Base-by-base conservation (phyloP, 1,140 invertebrate genomes). In the Rhynchophorus ferrugineus region DNA sequence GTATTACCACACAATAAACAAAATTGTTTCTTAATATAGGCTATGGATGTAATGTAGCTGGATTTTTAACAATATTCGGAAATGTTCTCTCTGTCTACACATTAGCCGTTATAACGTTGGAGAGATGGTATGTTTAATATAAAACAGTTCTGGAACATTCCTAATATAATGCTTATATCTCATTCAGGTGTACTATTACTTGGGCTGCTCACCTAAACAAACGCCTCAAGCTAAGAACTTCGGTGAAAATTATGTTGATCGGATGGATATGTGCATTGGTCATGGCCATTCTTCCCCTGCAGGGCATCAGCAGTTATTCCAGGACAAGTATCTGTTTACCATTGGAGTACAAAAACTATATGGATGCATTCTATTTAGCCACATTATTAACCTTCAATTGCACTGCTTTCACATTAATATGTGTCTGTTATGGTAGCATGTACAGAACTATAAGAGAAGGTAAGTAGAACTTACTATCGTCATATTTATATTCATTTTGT, bases 11-110 rank as follows among this genome's bases (percentile, higher is more conserved):
- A n/a, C n/a, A n/a, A n/a, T n/a, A n/a, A n/a, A n/a, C n/a, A n/a
- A n/a, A n/a, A n/a, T n/a, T n/a, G n/a, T n/a, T n/a, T n/a, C n/a
- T n/a, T n/a, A n/a, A n/a, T 39, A 2, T 53, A 78, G 77, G 81
- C 9, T 65, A 74, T 49, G 88, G 89, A 0, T 94, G 91, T 65
- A 79, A 86, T 58, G 75, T 87, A 0, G 89, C 90, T 3, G 91
- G 91, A 0, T 92, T 92, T 66, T 64, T 94, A 13, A 89, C 87
- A 0, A 85, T 93, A 2, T 91, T 92, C 62, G 85, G 88, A 0
- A 87, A 86, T 36, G 85, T 91, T 61, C 71, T 92, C 19, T 91
- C 88, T 2, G 83, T 93, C 2, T 89, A 89, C 69, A 91, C 91
- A 0, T 70, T 95, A 41, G 83, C 87, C 0, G 80, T 92, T 8